Evolutionary conservation across 2,888 invertebrate species (phyloP).

Genomic region (Aphidius colemani): DNA sequence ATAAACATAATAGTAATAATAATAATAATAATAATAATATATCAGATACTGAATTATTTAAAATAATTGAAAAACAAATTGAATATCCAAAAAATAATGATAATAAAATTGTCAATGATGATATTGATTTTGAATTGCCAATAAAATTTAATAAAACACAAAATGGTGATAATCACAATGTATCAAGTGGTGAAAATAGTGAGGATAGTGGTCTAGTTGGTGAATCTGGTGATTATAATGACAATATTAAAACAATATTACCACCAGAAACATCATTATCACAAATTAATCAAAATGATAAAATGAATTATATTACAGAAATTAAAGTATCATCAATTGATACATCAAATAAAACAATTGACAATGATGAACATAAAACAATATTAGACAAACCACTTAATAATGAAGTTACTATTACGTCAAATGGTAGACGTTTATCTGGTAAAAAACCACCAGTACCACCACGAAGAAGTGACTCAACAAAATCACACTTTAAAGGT

Average conservation of each 20-base stretch:
- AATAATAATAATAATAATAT: neutral
- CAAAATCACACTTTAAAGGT: slow-evolving; percentile 43
- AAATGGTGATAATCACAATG: slow-evolving; percentile 46
- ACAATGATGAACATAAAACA: slow-evolving; percentile 23
- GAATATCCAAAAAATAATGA: slow-evolving; percentile 1
- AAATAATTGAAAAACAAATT: slow-evolving; percentile 32
- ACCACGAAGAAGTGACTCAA: slow-evolving; percentile 59
- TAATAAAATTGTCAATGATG: slow-evolving; percentile 36
- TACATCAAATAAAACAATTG: slow-evolving; percentile 26
- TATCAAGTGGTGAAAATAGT: slow-evolving; percentile 54
- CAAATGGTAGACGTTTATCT: slow-evolving; percentile 50
- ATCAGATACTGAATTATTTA: neutral
- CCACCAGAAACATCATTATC: slow-evolving; percentile 58
- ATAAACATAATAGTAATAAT: too few relatives aligned
- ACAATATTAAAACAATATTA: slow-evolving; percentile 51
- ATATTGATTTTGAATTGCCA: slow-evolving; percentile 47
- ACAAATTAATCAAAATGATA: slow-evolving; percentile 47
- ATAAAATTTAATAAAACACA: slow-evolving; percentile 45
- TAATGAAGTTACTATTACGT: slow-evolving; percentile 43
- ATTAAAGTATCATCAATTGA: slow-evolving; percentile 67
- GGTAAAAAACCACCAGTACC: slow-evolving; percentile 62
- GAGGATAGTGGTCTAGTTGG: slow-evolving; percentile 52
- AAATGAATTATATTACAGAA: slow-evolving; percentile 72
- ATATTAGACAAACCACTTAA: slow-evolving; percentile 32
- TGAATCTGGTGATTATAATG: slow-evolving; percentile 49